These are phyloP conservation scores for Zapus hudsonius DNA, from an alignment of 2,113 vertebrate species.

Conservation along the genomic window DNA sequence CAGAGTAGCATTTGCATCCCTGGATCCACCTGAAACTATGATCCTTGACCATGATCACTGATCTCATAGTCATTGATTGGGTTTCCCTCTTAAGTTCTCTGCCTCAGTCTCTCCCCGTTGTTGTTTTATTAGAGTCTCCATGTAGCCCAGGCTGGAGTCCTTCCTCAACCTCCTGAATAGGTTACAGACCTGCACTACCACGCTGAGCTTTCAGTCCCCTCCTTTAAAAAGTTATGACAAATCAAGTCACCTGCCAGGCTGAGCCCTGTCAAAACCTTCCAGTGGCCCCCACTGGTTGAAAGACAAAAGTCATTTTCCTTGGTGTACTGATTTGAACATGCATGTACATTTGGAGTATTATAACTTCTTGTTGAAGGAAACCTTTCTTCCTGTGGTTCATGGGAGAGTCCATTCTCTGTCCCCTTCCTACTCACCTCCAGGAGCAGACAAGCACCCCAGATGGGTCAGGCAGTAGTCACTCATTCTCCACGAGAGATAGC, in stretches of 20 bases:
- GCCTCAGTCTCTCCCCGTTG: not conserved
- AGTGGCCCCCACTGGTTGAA: not conserved
- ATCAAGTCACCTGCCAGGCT: not conserved
- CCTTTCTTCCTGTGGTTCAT: not conserved
- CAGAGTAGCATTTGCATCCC: not conserved
- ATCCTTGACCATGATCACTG: not conserved
- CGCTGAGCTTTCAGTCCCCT: not conserved
- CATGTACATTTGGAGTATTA: not conserved
- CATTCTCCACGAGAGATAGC: not conserved
- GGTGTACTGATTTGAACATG: not conserved
- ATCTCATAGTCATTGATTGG: not conserved
- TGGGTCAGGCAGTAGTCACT: not conserved
- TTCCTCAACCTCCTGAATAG: not conserved
- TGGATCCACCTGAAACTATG: not conserved
- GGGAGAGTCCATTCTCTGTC: not conserved
- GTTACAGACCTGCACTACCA: not conserved
- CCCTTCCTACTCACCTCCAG: not conserved
- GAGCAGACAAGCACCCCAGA: not conserved
- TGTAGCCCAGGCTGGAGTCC: not conserved
- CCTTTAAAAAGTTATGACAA: constrained; percentile 49
- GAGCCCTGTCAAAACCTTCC: not conserved
- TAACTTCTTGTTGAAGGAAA: not conserved
- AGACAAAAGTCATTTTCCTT: not conserved
- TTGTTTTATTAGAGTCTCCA: not conserved
- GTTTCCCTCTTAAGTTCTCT: constrained; percentile 15